Base-by-base conservation (phyloP, 2,888 invertebrate species). In the Aspidiotus rigidus region DNA sequence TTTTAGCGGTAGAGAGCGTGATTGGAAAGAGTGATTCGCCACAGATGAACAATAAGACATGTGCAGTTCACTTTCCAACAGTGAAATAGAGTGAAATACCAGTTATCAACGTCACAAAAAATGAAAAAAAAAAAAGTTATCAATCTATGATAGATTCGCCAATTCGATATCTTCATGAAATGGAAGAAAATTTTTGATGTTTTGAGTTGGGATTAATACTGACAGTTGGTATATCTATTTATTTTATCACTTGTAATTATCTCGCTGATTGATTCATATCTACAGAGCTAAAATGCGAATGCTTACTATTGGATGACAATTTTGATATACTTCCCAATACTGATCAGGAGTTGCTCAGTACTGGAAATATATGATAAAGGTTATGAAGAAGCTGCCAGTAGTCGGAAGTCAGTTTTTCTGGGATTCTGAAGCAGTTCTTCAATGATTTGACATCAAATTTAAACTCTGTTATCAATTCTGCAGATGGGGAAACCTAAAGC, bases 91-190 rank as follows among this genome's bases (percentile, higher is more conserved):
- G n/a, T n/a, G n/a, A n/a, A n/a, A n/a, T n/a, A n/a, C 49, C 49
- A 8, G 49, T 11, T 44, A 44, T 44, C 49, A 44, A 44, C 8
- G 49, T 44, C 49, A 44, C n/a, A n/a, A n/a, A n/a, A n/a, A n/a
- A n/a, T n/a, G n/a, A n/a, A n/a, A 44, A 44, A 44, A 44, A 44
- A 44, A 44, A 44, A 44, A 44, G 49, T 44, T 44, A 44, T 44
- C 49, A 44, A 44, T 44, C 49, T 8, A 44, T 11, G 11, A 44
- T 44, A 11, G 8, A 44, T 44, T 44, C 9, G 11, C 49, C 11
- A 8, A 44, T 44, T 44, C 49, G 49, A 11, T n/a, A 44, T 8
- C 8, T 44, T 44, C 9, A 44, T 10, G 49, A 10, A 11, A 44
- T 10, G 11, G 9, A 44, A 44, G 49, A 44, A 44, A 11, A 44